These are phyloP conservation scores for Nezara viridula DNA, from an alignment of 2,888 invertebrate genomes.

Conservation along the genomic window DNA sequence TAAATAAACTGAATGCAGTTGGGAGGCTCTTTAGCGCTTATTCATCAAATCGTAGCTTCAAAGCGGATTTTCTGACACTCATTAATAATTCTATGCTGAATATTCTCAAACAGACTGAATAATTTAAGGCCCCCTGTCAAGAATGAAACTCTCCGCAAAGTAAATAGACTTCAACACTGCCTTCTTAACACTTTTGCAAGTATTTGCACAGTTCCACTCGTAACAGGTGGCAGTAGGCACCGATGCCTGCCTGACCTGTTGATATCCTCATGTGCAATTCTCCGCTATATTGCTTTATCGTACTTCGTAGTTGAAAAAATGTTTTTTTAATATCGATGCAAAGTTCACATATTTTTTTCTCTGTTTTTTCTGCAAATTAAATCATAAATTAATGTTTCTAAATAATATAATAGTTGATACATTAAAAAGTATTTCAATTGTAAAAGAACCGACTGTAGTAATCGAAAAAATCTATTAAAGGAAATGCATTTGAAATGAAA, in stretches of 20 bases:
- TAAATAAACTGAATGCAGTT: not conserved
- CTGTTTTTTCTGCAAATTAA: no score
- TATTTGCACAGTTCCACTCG: not conserved
- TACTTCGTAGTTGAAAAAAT: no score
- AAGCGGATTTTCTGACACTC: not conserved
- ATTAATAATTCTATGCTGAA: not conserved
- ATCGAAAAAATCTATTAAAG: no score
- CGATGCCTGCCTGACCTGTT: conserved; percentile 25
- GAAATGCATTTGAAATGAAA: no score
- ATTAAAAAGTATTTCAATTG: no score
- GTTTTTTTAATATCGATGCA: no score
- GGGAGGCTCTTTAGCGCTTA: not conserved
- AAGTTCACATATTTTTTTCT: no score
- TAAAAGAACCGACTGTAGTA: no score
- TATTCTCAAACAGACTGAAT: not conserved
- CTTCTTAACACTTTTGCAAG: not conserved
- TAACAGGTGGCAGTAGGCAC: conserved; percentile 21
- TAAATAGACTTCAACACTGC: not conserved
- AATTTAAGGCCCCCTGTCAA: not conserved
- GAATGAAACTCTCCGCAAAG: not conserved
- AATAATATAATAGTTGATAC: no score
- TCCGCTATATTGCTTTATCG: not conserved
- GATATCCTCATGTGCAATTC: not conserved
- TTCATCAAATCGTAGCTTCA: not conserved
- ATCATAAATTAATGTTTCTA: no score